These are phyloP conservation scores for Tetraodon nigroviridis DNA, from an alignment of 2,113 vertebrate species.

Conservation along the genomic window DNA sequence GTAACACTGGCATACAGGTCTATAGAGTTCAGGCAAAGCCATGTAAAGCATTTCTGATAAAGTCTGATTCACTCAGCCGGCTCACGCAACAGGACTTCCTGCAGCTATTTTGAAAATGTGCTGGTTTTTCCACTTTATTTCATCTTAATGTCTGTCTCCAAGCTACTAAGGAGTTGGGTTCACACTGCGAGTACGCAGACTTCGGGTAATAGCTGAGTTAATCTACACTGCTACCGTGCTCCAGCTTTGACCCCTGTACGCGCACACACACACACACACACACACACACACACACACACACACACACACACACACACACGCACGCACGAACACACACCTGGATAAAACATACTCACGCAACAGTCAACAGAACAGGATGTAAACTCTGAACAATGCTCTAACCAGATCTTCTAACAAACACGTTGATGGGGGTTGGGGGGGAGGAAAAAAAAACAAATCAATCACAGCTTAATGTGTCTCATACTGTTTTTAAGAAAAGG, in stretches of 20 bases:
- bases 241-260: slow-evolving; percentile 30
- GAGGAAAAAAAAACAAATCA: slow-evolving; percentile 32
- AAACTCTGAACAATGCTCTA: slow-evolving; percentile 58
- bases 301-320: slow-evolving; percentile 24
- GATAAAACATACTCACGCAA: slow-evolving; percentile 37
- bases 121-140: slow-evolving; percentile 4
- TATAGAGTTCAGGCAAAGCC: slow-evolving; percentile 8
- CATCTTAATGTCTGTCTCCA: slow-evolving; percentile 15
- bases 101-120: slow-evolving; percentile 7
- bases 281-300: slow-evolving; percentile 6
- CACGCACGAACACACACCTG: slow-evolving; percentile 38
- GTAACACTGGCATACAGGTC: background rate
- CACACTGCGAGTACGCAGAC: slow-evolving; percentile 18
- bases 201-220: slow-evolving; percentile 17
- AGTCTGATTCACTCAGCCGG: slow-evolving; percentile 3
- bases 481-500: slow-evolving; percentile 37
- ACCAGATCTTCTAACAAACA: slow-evolving; percentile 37
- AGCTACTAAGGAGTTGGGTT: slow-evolving; percentile 9
- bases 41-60: slow-evolving; percentile 5
- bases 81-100: slow-evolving; percentile 3
- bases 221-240: slow-evolving; percentile 24
- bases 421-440: slow-evolving; percentile 18
- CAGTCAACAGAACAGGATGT: slow-evolving; percentile 57
- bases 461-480: slow-evolving; percentile 44
- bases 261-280: slow-evolving; percentile 11